Base-by-base conservation (phyloP, 1,140 invertebrate species). In the Phymastichus coffea region DNA sequence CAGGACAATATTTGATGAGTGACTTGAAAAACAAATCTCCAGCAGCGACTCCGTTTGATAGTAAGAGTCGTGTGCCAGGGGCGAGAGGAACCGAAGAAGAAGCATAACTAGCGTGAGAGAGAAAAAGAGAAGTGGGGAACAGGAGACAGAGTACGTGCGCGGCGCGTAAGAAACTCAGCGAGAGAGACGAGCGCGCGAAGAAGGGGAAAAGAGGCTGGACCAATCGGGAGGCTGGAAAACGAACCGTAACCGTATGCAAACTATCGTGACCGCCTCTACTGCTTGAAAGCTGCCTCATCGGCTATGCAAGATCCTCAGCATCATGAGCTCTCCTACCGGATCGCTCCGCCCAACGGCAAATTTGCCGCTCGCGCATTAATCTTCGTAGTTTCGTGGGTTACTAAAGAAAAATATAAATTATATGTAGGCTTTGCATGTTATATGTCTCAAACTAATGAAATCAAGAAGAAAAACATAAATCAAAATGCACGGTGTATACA, bases 231-330 rank as follows among this genome's bases (percentile, higher is more conserved):
- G 67, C 73, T 71, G 70, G 65, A 67, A 56, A n/a, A n/a, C 66
- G 60, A n/a, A 49, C 68, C 52, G 61, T 69, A 69, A 70, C 66
- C 69, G 74, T 79, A 79, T 79, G 77, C 77, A 79, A 79, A 76
- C 66, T 70, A 70, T n/a, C 68, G 70, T 66, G 66, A 73, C 72
- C 77, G 75, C 75, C 76, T 77, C 74, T 74, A 66, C 68, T 63
- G 66, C 63, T 8, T 12, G 14, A 14, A 30, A 8, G 65, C 52
- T 59, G 66, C 48, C 68, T 77, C 74, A 78, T 78, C 74, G 75
- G 63, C 70, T 79, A 79, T 78, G 77, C 75, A 78, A 79, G 78
- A 68, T 77, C 76, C 66, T 70, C 40, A 64, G 66, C 67, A 63
- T 64, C 63, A 68, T 49, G 17, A 25, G 15, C 38, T 6, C 28